These are phyloP conservation scores for Ctenosaura bakeri DNA, from an alignment of 2,797 vertebrate genomes.

Conservation along the genomic window DNA sequence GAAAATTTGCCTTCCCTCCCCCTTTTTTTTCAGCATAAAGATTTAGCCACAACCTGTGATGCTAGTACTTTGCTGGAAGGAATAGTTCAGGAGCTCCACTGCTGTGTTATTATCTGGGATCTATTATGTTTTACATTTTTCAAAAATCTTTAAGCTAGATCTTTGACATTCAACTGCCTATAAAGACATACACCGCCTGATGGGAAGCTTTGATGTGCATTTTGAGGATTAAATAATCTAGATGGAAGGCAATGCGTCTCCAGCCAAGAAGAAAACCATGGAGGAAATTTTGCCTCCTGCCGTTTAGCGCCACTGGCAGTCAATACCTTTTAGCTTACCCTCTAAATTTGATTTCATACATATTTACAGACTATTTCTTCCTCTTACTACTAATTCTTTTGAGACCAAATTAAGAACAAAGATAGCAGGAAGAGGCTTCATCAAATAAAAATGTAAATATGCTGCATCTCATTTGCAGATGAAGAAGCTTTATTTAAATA, in stretches of 20 bases:
- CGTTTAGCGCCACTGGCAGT: conserved; percentile 86
- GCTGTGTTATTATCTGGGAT: conserved; percentile 91
- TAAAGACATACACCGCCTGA: conserved; percentile 90
- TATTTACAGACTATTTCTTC: conserved; percentile 87
- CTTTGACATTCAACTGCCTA: conserved; percentile 92
- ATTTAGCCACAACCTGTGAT: conserved; percentile 75
- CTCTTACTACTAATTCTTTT: conserved; percentile 86
- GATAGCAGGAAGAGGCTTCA: conserved; percentile 83
- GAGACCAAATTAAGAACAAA: conserved; percentile 87
- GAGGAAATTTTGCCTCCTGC: conserved; percentile 92
- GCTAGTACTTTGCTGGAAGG: conserved; percentile 80
- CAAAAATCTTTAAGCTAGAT: conserved; percentile 92
- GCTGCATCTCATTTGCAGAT: conserved; percentile 83
- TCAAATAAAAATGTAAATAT: conserved; percentile 89
- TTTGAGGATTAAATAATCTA: conserved; percentile 98
- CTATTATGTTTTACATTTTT: conserved; percentile 94
- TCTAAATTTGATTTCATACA: conserved; percentile 88
- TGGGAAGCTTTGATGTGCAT: conserved; percentile 94
- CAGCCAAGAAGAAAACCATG: conserved; percentile 86
- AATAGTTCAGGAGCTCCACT: conserved; percentile 81
- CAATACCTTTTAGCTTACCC: conserved; percentile 88
- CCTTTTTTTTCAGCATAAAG: conserved; percentile 68
- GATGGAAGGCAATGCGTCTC: conserved; percentile 89
- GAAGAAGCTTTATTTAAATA: conserved; percentile 85
- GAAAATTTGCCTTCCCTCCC: conserved; percentile 66